Conservation (phyloP, 2,113 vertebrate genomes). For the Telmatochromis sp. region DNA sequence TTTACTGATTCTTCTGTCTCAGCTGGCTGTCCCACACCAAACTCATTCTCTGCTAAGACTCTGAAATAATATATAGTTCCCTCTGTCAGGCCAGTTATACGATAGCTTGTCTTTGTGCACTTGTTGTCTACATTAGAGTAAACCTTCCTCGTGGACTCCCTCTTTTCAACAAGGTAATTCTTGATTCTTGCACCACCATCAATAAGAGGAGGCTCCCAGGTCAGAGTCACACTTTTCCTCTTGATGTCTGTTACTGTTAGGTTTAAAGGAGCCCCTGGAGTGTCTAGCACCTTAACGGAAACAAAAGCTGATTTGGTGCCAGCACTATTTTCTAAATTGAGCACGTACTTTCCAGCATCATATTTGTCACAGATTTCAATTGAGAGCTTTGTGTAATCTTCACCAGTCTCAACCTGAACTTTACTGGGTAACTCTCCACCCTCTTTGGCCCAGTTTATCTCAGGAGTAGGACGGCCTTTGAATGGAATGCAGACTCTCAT, state of each 20-base stretch:
- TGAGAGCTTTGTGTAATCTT: slow-evolving; percentile 86
- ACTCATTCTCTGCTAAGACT: slow-evolving; percentile 98
- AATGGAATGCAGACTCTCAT: slow-evolving; percentile 91
- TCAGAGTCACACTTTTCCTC: slow-evolving; percentile 84
- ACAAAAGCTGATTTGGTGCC: slow-evolving; percentile 95
- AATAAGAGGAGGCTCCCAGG: slow-evolving; percentile 91
- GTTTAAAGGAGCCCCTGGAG: slow-evolving; percentile 87
- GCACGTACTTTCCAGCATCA: slow-evolving; percentile 93
- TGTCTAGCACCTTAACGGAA: slow-evolving; percentile 91
- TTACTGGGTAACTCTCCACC: slow-evolving; percentile 86
- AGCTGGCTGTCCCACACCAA: slow-evolving; percentile 82
- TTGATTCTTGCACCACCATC: slow-evolving; percentile 93
- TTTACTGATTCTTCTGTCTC: slow-evolving; percentile 86
- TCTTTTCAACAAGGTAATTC: slow-evolving; percentile 94
- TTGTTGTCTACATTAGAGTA: slow-evolving; percentile 90
- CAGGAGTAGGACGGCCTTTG: slow-evolving; percentile 87
- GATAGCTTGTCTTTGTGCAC: slow-evolving; percentile 90
- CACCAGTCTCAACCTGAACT: slow-evolving; percentile 83
- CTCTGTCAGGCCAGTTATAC: slow-evolving; percentile 88
- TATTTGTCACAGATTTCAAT: slow-evolving; percentile 92
- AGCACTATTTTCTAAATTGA: slow-evolving; percentile 88
- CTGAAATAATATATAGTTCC: slow-evolving; percentile 94
- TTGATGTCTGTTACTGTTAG: slow-evolving; percentile 86
- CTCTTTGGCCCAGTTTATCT: slow-evolving; percentile 91
- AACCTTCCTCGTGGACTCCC: slow-evolving; percentile 91